Evolutionary conservation across 1,140 invertebrate genomes (phyloP).

Genomic region (Penaeus indicus): DNA sequence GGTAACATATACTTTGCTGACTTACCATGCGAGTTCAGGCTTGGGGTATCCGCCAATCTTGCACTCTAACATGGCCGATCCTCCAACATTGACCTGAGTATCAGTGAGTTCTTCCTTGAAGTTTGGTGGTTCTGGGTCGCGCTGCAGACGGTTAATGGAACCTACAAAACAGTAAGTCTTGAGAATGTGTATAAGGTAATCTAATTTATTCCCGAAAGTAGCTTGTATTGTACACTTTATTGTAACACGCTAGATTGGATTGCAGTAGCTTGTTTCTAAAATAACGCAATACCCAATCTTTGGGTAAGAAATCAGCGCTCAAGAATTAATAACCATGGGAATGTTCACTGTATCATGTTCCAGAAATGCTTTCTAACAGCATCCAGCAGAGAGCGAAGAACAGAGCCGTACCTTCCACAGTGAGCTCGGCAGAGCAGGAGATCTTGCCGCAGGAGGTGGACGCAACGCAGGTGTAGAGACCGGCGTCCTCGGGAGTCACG

Average conservation of each 20-base stretch:
- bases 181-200: no score
- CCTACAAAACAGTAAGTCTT: conserved; percentile 70
- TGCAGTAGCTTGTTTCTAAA: no score
- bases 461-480: conserved; percentile 94
- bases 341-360: no score
- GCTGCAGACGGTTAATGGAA: conserved; percentile 82
- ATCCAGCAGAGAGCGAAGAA: background rate
- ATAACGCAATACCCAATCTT: no score
- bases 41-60: conserved; percentile 91
- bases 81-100: conserved; percentile 84
- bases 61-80: conserved; percentile 94
- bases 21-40: conserved; percentile 87
- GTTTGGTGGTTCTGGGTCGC: conserved; percentile 85
- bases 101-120: conserved; percentile 78
- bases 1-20: background rate
- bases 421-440: conserved; percentile 89
- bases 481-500: conserved; percentile 92
- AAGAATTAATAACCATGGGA: no score
- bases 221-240: no score
- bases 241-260: no score
- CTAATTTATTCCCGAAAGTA: no score
- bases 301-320: no score
- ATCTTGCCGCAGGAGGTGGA: conserved; percentile 92
- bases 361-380: no score
- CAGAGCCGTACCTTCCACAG: conserved; percentile 81